phyloP scores from a whole-genome alignment of 2,888 invertebrate genomes.

The Ornithoptera priamus region DNA sequence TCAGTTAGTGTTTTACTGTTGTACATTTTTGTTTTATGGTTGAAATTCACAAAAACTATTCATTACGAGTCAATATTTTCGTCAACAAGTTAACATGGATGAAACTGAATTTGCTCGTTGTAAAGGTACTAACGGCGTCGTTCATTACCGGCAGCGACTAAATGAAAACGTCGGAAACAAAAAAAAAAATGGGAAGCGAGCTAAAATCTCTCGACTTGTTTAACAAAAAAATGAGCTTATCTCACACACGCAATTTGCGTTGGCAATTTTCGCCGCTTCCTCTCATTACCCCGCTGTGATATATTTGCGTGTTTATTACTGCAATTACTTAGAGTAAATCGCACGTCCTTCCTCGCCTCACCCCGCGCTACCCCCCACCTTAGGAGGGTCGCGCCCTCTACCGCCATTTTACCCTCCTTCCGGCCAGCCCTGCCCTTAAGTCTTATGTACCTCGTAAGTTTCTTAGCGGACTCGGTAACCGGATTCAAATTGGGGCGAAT shows the following conservation, averaged over 20 bases:
- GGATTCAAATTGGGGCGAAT: slow-evolving; percentile 80
- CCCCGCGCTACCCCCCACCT: slow-evolving; percentile 39
- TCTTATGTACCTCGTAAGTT: slow-evolving; percentile 80
- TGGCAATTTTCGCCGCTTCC: slow-evolving; percentile 77
- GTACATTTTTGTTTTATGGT: neutral
- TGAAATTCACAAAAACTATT: neutral
- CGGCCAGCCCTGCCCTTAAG: slow-evolving; percentile 79
- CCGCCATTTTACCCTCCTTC: slow-evolving; percentile 77
- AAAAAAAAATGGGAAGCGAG: slow-evolving; percentile 41
- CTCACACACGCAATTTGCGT: slow-evolving; percentile 80
- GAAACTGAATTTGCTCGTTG: slow-evolving; percentile 26
- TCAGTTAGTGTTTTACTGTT: neutral
- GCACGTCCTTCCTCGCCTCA: slow-evolving; percentile 77
- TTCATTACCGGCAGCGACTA: slow-evolving; percentile 18
- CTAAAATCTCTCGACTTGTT: slow-evolving; percentile 46
- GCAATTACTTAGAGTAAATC: slow-evolving; percentile 82
- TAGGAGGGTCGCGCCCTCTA: slow-evolving; percentile 74
- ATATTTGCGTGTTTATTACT: slow-evolving; percentile 81
- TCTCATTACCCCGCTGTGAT: slow-evolving; percentile 79
- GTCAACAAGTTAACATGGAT: neutral
- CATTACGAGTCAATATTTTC: neutral
- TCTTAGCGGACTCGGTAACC: slow-evolving; percentile 78
- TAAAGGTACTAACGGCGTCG: slow-evolving; percentile 3
- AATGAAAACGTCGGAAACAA: slow-evolving; percentile 40
- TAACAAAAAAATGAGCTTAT: slow-evolving; percentile 73